Conservation (phyloP, 2,797 vertebrate genomes). For the Aselliscus stoliczkanus region DNA sequence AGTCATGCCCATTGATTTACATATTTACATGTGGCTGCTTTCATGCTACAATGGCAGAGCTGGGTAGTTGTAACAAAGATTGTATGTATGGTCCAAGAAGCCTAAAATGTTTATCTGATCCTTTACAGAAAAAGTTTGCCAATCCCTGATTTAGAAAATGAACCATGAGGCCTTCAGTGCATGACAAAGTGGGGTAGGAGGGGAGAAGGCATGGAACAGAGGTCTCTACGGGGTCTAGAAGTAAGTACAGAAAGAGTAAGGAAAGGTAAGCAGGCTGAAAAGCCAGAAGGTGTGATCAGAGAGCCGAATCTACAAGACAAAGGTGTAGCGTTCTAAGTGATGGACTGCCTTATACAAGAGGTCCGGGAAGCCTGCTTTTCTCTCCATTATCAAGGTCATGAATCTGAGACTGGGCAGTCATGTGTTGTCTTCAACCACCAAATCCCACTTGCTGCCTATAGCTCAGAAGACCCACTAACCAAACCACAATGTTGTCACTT, state of each 20-base stretch:
- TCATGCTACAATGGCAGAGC: background rate
- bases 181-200: background rate
- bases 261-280: background rate
- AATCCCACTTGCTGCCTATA: background rate
- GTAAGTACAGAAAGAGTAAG: background rate
- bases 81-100: background rate
- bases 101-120: background rate
- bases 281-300: background rate
- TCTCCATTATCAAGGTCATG: background rate
- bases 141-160: background rate
- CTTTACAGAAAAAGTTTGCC: background rate
- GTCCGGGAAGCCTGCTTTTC: background rate
- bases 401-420: background rate
- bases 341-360: background rate
- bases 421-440: background rate
- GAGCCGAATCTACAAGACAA: background rate
- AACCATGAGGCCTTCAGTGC: background rate
- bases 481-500: background rate
- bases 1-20: background rate
- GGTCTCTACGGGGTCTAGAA: background rate
- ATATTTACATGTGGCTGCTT: background rate
- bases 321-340: rapidly evolving
- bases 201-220: background rate
- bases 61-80: background rate
- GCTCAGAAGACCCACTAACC: background rate